Base-by-base conservation (phyloP, 2,797 vertebrate species). In the Kryptolebias ocellatus region DNA sequence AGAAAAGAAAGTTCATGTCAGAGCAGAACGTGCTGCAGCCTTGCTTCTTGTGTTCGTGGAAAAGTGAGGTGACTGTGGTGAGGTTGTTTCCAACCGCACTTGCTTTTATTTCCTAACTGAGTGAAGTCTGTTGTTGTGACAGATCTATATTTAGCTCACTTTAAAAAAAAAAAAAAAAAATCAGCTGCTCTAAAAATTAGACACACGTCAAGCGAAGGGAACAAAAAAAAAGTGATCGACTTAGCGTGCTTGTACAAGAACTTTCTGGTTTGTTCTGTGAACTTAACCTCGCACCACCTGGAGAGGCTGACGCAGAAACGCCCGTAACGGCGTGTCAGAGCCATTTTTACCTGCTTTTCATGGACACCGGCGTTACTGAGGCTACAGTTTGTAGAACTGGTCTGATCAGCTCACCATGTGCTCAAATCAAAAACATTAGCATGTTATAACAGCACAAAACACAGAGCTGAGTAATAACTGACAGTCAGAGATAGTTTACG, bases 21-120 rank as follows among this genome's bases (percentile, higher is more conserved):
- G 39, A 7, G 7, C 68, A 45, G 42, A 0, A 1, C 5, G 5
- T 14, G 8, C 12, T 29, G 44, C 37, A 64, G 20, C 37, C 20
- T 24, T 24, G 20, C 20, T 24, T 24, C 20, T 31, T 11, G 20
- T 65, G 47, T 84, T 72, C n/a, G 63, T 83, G 86, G 87, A 89
- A 90, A 87, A 53, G 11, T 75, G 37, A 37, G 65, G 84, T 60
- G 53, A 76, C 16, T 72, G 81, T 68, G 85, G 86, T 77, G 72
- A 74, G 53, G 62, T 64, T 63, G 74, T 92, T 92, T 92, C 92
- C 89, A 91, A 85, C 91, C 90, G 2, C 90, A 80, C 17, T 53
- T 64, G 57, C 55, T 74, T 58, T 74, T 75, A 28, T 70, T 87
- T 89, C 63, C 42, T 72, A 14, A 34, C 17, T 10, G 24, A 37